These are phyloP conservation scores for Dasyurus viverrinus DNA, from an alignment of 2,113 vertebrate genomes.

Conservation along the genomic window DNA sequence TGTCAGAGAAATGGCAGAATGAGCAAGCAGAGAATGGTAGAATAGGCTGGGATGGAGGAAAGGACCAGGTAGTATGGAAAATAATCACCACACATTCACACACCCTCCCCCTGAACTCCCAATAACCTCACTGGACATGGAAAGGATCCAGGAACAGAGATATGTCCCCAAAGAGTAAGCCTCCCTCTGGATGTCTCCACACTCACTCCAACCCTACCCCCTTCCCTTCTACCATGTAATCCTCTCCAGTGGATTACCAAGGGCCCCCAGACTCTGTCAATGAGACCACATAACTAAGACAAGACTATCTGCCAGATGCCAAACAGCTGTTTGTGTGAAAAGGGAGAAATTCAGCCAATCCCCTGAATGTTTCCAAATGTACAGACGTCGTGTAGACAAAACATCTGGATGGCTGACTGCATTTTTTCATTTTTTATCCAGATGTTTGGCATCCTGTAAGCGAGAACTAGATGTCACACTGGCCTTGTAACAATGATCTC, in stretches of 20 bases:
- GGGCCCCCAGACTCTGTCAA: not conserved
- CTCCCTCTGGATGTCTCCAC: not conserved
- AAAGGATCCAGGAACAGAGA: not conserved
- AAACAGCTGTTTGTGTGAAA: not conserved
- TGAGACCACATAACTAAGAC: constrained; percentile 19
- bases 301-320: not conserved
- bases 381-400: not conserved
- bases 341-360: constrained; percentile 10
- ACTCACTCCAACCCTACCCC: not conserved
- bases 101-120: constrained; percentile 17
- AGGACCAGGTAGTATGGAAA: not conserved
- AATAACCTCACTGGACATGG: not conserved
- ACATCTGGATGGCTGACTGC: not conserved
- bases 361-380: constrained; percentile 14
- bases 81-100: not conserved
- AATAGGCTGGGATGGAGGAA: not conserved
- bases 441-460: not conserved
- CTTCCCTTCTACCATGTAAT: constrained; percentile 9
- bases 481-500: not conserved
- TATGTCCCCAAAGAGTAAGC: not conserved
- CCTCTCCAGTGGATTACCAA: not conserved
- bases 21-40: not conserved
- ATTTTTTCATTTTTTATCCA: not conserved
- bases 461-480: not conserved
- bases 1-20: not conserved